These are phyloP conservation scores for Callaeas wilsoni DNA, from an alignment of 2,113 vertebrate species.

Conservation along the genomic window DNA sequence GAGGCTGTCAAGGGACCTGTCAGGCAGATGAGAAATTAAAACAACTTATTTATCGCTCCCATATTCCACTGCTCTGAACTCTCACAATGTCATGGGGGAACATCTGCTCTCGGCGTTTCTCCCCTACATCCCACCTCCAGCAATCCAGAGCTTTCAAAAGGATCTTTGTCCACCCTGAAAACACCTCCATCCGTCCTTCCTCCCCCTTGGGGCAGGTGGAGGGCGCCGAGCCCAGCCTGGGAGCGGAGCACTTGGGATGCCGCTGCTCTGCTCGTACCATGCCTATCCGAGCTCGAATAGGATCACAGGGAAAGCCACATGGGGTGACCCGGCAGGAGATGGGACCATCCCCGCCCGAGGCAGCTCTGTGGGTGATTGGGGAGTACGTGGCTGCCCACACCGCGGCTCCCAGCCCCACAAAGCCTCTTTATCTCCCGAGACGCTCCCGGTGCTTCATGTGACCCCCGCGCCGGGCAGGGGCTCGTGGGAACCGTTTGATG, in stretches of 20 bases:
- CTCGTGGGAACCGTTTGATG: neutral
- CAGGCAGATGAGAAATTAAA: neutral
- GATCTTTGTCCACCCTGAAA: neutral
- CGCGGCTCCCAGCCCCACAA: neutral
- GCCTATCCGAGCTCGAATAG: rapidly evolving
- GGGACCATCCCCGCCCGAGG: rapidly evolving
- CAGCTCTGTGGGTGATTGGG: neutral
- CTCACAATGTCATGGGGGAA: neutral
- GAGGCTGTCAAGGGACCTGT: neutral
- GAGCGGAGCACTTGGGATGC: rapidly evolving
- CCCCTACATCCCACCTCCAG: neutral
- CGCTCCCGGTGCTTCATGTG: neutral
- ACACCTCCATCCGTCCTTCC: neutral
- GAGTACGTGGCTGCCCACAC: rapidly evolving
- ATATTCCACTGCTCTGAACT: neutral
- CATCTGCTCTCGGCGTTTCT: rapidly evolving
- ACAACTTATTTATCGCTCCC: neutral
- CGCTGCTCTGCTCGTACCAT: rapidly evolving
- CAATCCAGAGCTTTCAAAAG: neutral
- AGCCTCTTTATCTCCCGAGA: neutral
- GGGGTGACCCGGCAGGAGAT: neutral
- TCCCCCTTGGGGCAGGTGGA: neutral
- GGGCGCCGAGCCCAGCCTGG: neutral
- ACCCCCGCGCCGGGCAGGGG: neutral
- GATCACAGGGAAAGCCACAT: neutral